Percentiles rank a stretch among this genome's conserved stretches.
Conservation (phyloP, 2,797 vertebrate genomes). For the Triplophysa bombifrons region DNA sequence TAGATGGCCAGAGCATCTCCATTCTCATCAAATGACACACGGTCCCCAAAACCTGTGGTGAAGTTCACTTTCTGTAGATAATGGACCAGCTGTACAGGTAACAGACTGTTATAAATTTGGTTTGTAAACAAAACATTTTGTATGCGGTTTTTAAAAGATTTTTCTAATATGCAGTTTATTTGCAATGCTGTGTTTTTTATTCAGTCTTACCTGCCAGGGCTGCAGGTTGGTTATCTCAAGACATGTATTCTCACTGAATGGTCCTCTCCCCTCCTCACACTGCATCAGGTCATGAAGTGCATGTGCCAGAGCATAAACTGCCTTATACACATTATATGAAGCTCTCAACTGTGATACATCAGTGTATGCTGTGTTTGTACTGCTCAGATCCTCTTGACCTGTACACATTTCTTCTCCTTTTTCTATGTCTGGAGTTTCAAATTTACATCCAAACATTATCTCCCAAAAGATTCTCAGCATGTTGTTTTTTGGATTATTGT, state of each 20-base stretch:
- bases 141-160: background rate
- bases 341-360: slow-evolving; percentile 63
- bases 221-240: slow-evolving; percentile 61
- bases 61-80: slow-evolving; percentile 11
- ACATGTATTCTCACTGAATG: slow-evolving; percentile 67
- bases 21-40: slow-evolving; percentile 44
- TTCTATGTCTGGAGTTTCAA: slow-evolving; percentile 22
- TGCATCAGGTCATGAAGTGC: slow-evolving; percentile 65
- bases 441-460: slow-evolving; percentile 55
- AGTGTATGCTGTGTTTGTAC: slow-evolving; percentile 56
- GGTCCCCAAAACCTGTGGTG: slow-evolving; percentile 12
- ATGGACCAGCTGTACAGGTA: background rate
- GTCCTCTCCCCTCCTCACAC: slow-evolving; percentile 67
- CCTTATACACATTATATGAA: slow-evolving; percentile 64
- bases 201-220: slow-evolving; percentile 70
- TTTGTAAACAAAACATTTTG: background rate
- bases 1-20: slow-evolving; percentile 72
- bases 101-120: background rate
- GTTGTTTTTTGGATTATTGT: slow-evolving; percentile 41
- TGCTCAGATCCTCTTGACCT: slow-evolving; percentile 55
- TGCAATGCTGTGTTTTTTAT: background rate
- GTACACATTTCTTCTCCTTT: slow-evolving; percentile 49
- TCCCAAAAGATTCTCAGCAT: slow-evolving; percentile 54
- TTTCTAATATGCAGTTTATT: background rate
- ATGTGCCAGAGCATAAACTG: slow-evolving; percentile 73